Percentiles rank a stretch among this genome's conserved stretches.
These are phyloP conservation scores for Hafferia zeledoni DNA, from an alignment of 2,797 vertebrate genomes.

Conservation along the genomic window DNA sequence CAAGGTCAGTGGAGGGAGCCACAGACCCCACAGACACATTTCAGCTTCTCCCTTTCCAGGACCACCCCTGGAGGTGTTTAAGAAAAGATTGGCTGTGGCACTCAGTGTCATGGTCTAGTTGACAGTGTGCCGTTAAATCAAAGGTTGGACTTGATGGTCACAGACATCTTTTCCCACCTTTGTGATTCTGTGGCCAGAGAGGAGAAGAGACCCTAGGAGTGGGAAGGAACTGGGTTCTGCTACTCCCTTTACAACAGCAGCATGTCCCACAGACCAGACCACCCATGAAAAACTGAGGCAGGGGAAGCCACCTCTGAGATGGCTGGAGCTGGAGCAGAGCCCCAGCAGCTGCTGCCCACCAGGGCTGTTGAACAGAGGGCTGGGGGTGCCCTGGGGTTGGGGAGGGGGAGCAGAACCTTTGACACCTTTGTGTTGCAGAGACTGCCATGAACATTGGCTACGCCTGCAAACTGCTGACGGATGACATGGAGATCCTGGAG, in stretches of 20 bases:
- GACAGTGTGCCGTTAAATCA: not conserved
- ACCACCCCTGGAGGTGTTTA: not conserved
- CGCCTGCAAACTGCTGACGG: conserved; percentile 87
- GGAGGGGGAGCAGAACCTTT: not conserved
- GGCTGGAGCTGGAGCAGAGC: not conserved
- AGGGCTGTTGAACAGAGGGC: not conserved
- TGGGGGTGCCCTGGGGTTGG: not conserved
- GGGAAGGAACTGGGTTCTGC: not conserved
- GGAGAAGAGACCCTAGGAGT: not conserved
- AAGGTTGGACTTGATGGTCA: not conserved
- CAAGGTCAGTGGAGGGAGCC: conserved; percentile 80
- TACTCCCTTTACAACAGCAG: not conserved
- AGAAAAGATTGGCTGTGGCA: not conserved
- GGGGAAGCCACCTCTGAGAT: rapidly evolving
- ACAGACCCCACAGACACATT: not conserved
- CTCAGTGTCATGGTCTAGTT: not conserved
- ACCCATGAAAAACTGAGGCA: not conserved
- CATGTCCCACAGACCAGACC: not conserved
- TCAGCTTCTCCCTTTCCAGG: not conserved
- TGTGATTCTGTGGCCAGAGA: not conserved
- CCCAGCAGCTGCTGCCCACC: not conserved
- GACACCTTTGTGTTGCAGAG: conserved; percentile 75
- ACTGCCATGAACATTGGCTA: conserved; percentile 92
- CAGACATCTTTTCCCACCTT: not conserved
- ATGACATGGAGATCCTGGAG: conserved; percentile 85